Conservation (phyloP, 92 coral and sea anemone genomes). For the Heteractis magnifica region DNA sequence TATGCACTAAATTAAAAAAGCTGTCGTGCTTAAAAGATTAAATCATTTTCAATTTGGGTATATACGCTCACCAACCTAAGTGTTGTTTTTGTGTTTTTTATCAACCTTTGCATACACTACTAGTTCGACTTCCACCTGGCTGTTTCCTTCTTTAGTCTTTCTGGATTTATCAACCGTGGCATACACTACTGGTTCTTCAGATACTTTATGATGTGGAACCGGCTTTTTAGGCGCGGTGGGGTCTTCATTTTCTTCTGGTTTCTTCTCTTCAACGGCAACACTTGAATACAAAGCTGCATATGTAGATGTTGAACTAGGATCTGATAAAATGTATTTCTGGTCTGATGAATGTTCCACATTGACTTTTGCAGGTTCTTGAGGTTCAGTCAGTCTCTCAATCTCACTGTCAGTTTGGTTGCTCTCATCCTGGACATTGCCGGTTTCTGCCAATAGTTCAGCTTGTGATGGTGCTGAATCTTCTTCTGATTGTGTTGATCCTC, state of each 20-base stretch:
- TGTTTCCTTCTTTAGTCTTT: not conserved
- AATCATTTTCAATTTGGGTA: not conserved
- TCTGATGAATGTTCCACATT: not conserved
- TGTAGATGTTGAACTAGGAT: not conserved
- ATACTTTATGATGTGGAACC: not conserved
- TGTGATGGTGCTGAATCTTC: not conserved
- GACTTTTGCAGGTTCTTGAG: not conserved
- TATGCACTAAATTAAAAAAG: not conserved
- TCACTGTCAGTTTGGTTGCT: not conserved
- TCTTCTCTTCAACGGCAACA: not conserved
- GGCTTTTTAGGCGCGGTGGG: not conserved
- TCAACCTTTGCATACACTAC: slow-evolving; percentile 10
- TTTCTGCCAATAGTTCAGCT: not conserved
- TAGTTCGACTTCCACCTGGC: not conserved
- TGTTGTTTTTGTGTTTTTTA: not conserved
- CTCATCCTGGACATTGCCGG: not conserved
- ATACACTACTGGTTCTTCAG: not conserved
- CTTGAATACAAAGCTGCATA: not conserved
- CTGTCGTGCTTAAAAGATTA: not conserved
- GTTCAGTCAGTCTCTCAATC: not conserved
- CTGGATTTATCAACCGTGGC: slow-evolving; percentile 27
- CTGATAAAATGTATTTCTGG: not conserved
- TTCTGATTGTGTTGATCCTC: not conserved
- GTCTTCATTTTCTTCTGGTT: not conserved
- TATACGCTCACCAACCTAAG: not conserved